Conservation (phyloP, 1,140 invertebrate species). For the Oedothorax gibbosus region DNA sequence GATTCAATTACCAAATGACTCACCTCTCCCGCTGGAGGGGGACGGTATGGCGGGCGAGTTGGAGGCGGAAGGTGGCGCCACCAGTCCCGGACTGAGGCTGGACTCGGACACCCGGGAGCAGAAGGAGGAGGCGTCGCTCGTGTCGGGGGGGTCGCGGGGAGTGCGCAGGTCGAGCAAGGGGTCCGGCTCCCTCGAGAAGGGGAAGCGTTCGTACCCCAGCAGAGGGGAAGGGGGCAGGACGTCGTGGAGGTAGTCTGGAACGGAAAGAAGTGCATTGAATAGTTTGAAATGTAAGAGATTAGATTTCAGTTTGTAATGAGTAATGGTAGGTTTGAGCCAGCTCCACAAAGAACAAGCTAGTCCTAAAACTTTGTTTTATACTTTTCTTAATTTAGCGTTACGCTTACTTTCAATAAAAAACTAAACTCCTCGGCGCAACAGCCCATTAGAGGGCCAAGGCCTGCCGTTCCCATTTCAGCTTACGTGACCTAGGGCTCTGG, state of each 20-base stretch:
- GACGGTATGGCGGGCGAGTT: conserved; percentile 11
- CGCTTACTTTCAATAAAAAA: too few species aligned
- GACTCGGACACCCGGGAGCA: conserved; percentile 54
- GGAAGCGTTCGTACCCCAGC: conserved; percentile 32
- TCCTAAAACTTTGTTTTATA: too few species aligned
- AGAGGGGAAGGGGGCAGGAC: conserved; percentile 25
- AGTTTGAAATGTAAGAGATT: neutral
- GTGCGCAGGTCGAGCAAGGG: conserved; percentile 46
- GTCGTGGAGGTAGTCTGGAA: conserved; percentile 49
- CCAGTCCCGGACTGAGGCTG: conserved; percentile 49
- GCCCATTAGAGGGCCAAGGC: too few species aligned
- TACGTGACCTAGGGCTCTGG: too few species aligned
- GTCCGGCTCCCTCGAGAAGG: conserved; percentile 26
- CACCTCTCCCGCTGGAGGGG: conserved; percentile 7
- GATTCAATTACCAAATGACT: too few species aligned
- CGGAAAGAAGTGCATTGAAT: neutral
- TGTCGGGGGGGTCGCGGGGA: conserved; percentile 12
- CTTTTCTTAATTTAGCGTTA: too few species aligned
- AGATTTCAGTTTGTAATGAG: too few species aligned
- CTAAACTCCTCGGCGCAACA: too few species aligned
- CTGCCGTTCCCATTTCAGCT: too few species aligned
- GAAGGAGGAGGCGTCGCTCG: conserved; percentile 46
- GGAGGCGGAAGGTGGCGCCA: neutral
- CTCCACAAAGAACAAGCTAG: too few species aligned
- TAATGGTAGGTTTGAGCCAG: too few species aligned